Base-by-base conservation (phyloP, 2,797 vertebrate species). In the Peromyscus eremicus region DNA sequence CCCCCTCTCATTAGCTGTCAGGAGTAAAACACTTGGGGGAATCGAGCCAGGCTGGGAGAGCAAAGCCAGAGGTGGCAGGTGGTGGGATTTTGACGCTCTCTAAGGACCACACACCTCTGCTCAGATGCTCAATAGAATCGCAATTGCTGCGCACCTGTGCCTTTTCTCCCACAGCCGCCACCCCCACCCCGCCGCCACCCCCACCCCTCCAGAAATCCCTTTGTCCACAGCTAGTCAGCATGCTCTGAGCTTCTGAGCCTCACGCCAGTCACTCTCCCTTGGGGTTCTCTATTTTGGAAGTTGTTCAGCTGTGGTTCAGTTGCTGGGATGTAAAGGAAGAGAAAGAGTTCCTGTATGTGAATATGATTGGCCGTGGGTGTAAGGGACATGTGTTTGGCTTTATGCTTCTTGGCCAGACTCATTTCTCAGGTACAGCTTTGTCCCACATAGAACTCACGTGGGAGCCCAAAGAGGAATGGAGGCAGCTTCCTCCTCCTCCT, bases 231-330 rank as follows among this genome's bases (percentile, higher is more conserved):
- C 37, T 21, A 1, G 21, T 62, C 49, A 7, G 17, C 32, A 17
- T 32, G 34, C 29, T 85, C 12, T 37, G 34, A 46, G 87, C 32
- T 94, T 73, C 88, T 77, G 27, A 94, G 75, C 46, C 76, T 37
- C 57, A 17, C 9, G 32, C n/a, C 8, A n/a, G 76, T 34, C 2
- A 23, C 23, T 83, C 60, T 91, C 49, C 12, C 40, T 37, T 55
- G 85, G 73, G 92, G 87, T 10, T 87, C 60, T 19, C 46, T 60
- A 16, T 87, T 49, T 34, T 46, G 75, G 75, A 92, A 49, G 52
- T 46, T 85, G 62, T 71, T 85, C 89, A 23, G 76, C 19, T 19
- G 25, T 37, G 70, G 52, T 66, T 66, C 29, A 66, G 64, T 66
- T 68, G 66, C 27, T 0, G 60, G 66, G 34, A 76, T 49, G 37